Evolutionary conservation across 2,113 vertebrate genomes (phyloP), one percentile per base, ranked within the genome.

Genomic region (Oxyura jamaicensis): DNA sequence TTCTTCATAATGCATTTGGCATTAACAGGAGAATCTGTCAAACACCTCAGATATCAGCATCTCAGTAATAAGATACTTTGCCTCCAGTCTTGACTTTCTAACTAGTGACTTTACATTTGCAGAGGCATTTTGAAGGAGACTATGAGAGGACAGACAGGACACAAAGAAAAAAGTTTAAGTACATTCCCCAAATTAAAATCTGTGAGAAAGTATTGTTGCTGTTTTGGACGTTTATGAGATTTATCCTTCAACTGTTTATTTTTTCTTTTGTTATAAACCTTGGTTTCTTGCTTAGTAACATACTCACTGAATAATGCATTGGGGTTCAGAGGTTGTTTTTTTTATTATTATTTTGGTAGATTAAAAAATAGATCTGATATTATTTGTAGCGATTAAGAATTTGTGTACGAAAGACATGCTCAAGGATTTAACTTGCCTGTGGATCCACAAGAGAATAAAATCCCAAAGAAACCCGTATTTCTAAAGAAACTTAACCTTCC

Each of bases 1-100:
- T 93, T 89, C 95, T 91, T 93, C 90, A 95, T 96, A 94, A 96
- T 88, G 79, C 86, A 28, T 78, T 96, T 93, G 96, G 83, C 93
- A 84, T 96, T 94, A 96, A 60, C 56, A 69, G 88, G 42, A 72
- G 66, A 92, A 75, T 86, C 44, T 92, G 88, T 78, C 11, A 33
- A 81, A 86, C 0, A 33, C 65, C 48, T 95, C 80, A 86, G 53
- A 89, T 66, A 46, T 78, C 66, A 75, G 16, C 79, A 29, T 83
- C 56, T 90, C 59, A 29, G 83, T 73, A 93, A 6, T 36, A 42
- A 72, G 52, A 56, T 68, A 52, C 36, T 88, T 80, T 0, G 0
- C 31, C 35, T 71, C 46, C 41, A 56, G 29, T 77, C 91, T 83
- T 69, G 50, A 17, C 66, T 95, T 94, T 79, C 19, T 67, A 73